Evolutionary conservation across 2,888 invertebrate species (phyloP).

Genomic region (Exephanes ischioxanthus): DNA sequence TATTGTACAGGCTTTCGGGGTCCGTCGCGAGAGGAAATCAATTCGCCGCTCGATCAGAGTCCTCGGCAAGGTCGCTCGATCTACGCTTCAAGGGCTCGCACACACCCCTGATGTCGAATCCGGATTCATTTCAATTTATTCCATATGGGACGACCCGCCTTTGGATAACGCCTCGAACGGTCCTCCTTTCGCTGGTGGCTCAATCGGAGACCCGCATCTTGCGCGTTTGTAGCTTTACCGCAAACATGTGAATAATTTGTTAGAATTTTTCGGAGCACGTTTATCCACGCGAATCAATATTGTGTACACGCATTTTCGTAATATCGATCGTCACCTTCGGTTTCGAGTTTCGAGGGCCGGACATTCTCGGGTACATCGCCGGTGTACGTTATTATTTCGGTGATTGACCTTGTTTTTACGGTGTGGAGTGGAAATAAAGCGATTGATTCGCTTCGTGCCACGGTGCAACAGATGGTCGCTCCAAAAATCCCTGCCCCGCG

Average conservation of each 20-base stretch:
- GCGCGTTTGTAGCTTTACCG: neutral
- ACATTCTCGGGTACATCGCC: neutral
- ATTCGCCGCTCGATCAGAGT: neutral
- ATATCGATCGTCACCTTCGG: constrained; percentile 21
- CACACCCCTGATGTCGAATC: neutral
- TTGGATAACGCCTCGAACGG: neutral
- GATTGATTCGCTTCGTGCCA: constrained; percentile 34
- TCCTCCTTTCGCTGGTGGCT: no score
- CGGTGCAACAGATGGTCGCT: constrained; percentile 60
- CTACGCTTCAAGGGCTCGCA: constrained; percentile 48
- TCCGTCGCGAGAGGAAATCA: neutral
- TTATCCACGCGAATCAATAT: constrained; percentile 23
- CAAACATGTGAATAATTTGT: constrained; percentile 2
- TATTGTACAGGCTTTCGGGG: neutral
- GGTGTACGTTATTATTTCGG: neutral
- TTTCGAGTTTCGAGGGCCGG: neutral
- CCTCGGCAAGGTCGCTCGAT: constrained; percentile 32
- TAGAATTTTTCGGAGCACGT: neutral
- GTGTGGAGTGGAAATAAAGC: neutral
- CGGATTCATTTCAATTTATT: neutral
- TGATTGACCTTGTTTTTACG: constrained; percentile 11
- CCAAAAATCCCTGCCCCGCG: neutral
- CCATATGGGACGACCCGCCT: neutral
- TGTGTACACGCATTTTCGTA: neutral
- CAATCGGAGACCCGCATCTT: constrained; percentile 27